A percentile compares a stretch with the other conserved stretches of the same genome.
Conservation (phyloP, 2,113 vertebrate species). For the Amphiprion percula region DNA sequence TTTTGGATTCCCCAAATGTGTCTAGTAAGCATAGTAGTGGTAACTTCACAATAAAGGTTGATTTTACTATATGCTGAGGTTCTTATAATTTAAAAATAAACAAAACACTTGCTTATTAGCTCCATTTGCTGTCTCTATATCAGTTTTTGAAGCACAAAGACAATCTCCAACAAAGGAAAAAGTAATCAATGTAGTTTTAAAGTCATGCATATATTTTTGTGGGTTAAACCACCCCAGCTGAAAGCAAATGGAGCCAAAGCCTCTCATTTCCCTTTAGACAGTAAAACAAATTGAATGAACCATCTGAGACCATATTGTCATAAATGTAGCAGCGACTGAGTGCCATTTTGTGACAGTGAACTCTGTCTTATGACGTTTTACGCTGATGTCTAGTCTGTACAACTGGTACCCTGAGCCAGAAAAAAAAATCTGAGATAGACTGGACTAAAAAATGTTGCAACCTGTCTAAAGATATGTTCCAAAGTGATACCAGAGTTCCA, state of each 20-base stretch:
- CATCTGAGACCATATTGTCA: neutral
- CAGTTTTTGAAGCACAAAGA: too few relatives aligned
- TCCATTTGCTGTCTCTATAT: too few relatives aligned
- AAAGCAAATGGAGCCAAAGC: neutral
- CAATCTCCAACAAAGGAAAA: too few relatives aligned
- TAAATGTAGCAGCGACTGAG: neutral
- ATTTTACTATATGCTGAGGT: too few relatives aligned
- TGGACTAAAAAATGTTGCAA: constrained; percentile 5
- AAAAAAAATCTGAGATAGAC: neutral
- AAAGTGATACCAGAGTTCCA: neutral
- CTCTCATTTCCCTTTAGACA: neutral
- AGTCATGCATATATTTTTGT: too few relatives aligned
- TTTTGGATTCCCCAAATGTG: neutral
- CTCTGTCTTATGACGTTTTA: neutral
- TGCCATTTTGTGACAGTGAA: too few relatives aligned
- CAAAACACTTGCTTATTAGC: too few relatives aligned
- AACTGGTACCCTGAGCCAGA: neutral
- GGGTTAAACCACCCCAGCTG: too few relatives aligned
- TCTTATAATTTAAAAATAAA: too few relatives aligned
- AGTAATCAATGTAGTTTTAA: too few relatives aligned
- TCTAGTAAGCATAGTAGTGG: neutral
- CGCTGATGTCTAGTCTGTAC: too few relatives aligned
- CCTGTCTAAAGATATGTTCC: neutral
- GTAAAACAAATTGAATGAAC: neutral
- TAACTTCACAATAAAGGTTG: too few relatives aligned